Base-by-base conservation (phyloP, 2,888 invertebrate species). In the Eugnorisma glareosa region DNA sequence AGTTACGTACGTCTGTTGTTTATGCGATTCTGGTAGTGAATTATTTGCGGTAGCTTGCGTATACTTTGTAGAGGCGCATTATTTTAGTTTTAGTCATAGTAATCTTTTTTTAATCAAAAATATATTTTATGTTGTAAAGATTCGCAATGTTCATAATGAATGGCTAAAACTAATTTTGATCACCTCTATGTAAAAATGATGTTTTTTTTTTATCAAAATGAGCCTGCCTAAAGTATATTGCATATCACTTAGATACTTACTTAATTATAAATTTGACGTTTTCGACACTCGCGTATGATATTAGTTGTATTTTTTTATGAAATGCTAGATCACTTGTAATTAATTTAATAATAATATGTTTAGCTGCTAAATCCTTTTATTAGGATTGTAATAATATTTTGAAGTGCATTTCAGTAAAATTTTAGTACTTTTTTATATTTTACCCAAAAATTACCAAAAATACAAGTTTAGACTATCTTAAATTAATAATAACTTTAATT, bases 171-270 rank as follows among this genome's bases (percentile, higher is more conserved):
- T 79, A 82, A 85, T 78, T 76, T 80, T 51, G 68, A 76, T 77
- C 70, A 74, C 78, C 78, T 85, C 68, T 68, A 59, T 67, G 54
- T 81, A 79, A 71, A 75, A 77, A 64, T 57, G 40, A 68, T 79
- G 40, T 31, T 79, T 83, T 76, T 67, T 64, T 75, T 77, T 76
- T 3, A 81, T 83, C 76, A 81, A 90, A 91, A 92, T 90, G 91
- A 94, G 95, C 95, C 95, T 96, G 96, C 95, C 95, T 95, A 95
- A 93, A 93, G 91, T 94, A 93, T 95, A 96, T 95, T 96, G 96
- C 96, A 96, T 96, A 96, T 96, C 96, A 96, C 92, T 94, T 95
- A 95, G 94, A 92, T 88, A 86, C 87, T 90, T 89, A 93, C 88
- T 89, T 89, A 93, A 90, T 93, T 92, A 91, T 93, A 89, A 92